phyloP scores from a whole-genome alignment of 2,888 invertebrate genomes.

The Spodoptera exigua region DNA sequence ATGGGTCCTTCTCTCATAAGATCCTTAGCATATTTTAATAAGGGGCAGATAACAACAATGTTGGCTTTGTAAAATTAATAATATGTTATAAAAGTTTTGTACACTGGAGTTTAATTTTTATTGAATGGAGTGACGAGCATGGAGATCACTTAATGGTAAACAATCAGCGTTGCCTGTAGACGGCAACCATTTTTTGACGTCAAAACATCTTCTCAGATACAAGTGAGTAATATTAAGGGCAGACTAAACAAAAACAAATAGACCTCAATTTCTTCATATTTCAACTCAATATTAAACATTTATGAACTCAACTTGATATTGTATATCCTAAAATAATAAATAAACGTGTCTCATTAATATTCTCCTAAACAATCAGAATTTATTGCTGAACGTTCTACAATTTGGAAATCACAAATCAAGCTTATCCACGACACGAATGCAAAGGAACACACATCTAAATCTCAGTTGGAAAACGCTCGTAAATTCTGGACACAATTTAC shows the following conservation, averaged over 20 bases:
- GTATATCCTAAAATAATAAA: constrained; percentile 33
- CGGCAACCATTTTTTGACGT: too few relatives aligned
- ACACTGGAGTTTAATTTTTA: too few relatives aligned
- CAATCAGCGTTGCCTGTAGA: too few relatives aligned
- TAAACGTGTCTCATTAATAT: constrained; percentile 42
- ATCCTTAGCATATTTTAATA: constrained; percentile 3
- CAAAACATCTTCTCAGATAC: too few relatives aligned
- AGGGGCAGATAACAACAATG: too few relatives aligned
- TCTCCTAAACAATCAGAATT: constrained; percentile 24
- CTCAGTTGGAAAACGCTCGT: constrained; percentile 56
- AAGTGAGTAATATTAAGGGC: background rate
- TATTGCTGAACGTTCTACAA: constrained; percentile 24
- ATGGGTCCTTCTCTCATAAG: too few relatives aligned
- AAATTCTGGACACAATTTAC: constrained; percentile 51
- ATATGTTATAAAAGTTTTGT: too few relatives aligned
- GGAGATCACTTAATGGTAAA: too few relatives aligned
- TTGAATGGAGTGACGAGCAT: too few relatives aligned
- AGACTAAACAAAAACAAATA: background rate
- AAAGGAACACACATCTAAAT: constrained; percentile 57
- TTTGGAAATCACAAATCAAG: constrained; percentile 56
- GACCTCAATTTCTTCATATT: background rate
- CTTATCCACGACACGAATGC: constrained; percentile 50
- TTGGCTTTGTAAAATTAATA: too few relatives aligned
- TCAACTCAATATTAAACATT: constrained; percentile 3
- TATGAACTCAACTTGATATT: constrained; percentile 20